Evolutionary conservation across 2,113 vertebrate genomes (phyloP).

Genomic region (Mirza zaza): DNA sequence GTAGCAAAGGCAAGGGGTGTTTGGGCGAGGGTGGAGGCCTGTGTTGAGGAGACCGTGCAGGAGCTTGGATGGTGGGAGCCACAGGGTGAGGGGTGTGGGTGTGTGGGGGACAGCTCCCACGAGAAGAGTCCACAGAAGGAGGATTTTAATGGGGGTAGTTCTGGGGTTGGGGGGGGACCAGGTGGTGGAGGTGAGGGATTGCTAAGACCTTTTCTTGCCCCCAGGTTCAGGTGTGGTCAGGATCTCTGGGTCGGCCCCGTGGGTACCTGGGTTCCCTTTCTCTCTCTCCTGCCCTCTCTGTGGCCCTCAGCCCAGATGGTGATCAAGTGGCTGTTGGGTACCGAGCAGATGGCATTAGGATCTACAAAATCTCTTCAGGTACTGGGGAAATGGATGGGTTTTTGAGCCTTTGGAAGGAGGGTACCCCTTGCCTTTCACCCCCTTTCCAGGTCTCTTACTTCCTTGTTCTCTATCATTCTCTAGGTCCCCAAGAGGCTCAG

Average conservation of each 20-base stretch:
- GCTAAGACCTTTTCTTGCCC: constrained; percentile 2
- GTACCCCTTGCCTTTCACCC: too few species aligned
- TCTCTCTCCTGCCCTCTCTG: constrained; percentile 84
- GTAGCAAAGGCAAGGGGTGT: background rate
- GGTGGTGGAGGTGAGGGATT: background rate
- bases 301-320: constrained; percentile 82
- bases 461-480: background rate
- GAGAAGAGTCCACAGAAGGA: background rate
- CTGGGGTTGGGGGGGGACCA: background rate
- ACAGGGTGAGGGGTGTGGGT: background rate
- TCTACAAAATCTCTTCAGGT: constrained; percentile 87
- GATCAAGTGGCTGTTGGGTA: constrained; percentile 86
- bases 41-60: background rate
- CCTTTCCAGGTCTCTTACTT: background rate
- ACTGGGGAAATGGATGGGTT: background rate
- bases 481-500: constrained; percentile 81
- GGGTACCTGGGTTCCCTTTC: constrained; percentile 60
- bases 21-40: background rate
- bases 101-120: background rate
- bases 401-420: background rate
- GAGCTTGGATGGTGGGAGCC: background rate
- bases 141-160: background rate
- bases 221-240: constrained; percentile 91
- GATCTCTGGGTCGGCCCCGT: constrained; percentile 85
- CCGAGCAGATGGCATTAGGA: constrained; percentile 84